phyloP scores from a whole-genome alignment of 2,888 invertebrate species.

The Dolichopus griseipennis region DNA sequence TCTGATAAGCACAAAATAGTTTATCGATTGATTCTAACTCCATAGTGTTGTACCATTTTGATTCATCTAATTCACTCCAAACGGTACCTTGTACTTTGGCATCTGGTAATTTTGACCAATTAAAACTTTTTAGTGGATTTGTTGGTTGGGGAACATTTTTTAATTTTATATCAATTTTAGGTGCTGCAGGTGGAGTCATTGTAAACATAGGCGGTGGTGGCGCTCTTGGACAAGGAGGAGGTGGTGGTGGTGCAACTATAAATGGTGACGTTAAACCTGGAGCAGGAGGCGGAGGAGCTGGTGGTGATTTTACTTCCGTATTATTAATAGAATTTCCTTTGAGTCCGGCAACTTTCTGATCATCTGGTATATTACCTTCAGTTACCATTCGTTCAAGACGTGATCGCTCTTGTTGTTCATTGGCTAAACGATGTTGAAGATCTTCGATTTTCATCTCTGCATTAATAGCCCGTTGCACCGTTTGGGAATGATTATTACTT shows the following conservation, averaged over 20 bases:
- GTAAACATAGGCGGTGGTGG: constrained; percentile 33
- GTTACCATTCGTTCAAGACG: constrained; percentile 78
- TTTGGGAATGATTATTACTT: constrained; percentile 77
- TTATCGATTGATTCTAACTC: constrained; percentile 87
- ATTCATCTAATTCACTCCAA: constrained; percentile 91
- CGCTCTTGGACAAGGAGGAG: constrained; percentile 46
- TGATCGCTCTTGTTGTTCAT: constrained; percentile 70
- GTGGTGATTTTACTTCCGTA: constrained; percentile 30
- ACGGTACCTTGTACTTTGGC: constrained; percentile 86
- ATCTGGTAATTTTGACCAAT: constrained; percentile 94
- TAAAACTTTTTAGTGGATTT: constrained; percentile 90
- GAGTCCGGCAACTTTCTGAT: constrained; percentile 66
- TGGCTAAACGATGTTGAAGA: constrained; percentile 58
- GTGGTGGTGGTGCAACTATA: constrained; percentile 46
- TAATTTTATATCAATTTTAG: constrained; percentile 53
- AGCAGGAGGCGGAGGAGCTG: constrained; percentile 34
- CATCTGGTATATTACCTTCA: constrained; percentile 87
- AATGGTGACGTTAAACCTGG: constrained; percentile 41
- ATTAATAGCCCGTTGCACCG: constrained; percentile 60
- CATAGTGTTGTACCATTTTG: constrained; percentile 82
- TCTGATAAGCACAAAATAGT: constrained; percentile 91
- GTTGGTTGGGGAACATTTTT: constrained; percentile 90
- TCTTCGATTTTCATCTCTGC: constrained; percentile 51
- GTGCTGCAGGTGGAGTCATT: constrained; percentile 45
- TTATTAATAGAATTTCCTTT: constrained; percentile 30